Base-by-base conservation (phyloP, 2,113 vertebrate species). In the Muntiacus muntjak region DNA sequence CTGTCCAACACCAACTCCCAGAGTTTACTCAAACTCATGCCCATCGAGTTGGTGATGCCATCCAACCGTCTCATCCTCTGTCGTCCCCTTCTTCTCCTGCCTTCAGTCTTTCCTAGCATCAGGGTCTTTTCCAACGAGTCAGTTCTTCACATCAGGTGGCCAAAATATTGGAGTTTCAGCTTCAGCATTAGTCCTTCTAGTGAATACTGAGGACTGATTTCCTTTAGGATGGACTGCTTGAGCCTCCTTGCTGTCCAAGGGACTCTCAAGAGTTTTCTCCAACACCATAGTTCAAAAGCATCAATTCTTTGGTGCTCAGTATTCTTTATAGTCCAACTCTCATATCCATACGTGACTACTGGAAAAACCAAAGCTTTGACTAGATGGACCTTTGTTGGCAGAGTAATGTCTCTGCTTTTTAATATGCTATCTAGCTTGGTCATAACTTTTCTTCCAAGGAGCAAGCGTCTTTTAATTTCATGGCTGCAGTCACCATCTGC, bases 31-130 rank as follows among this genome's bases (percentile, higher is more conserved):
- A 40, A 71, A 71, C n/a, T 23, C 67, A 40, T 71, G 67, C 10
- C n/a, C n/a, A 12, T 71, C 0, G 0, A 71, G n/a, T 71, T 0
- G 0, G n/a, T 71, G 67, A 71, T 71, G 67, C 19, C n/a, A 23
- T 71, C 19, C n/a, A 13, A 13, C 11, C 10, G 0, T 71, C n/a
- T 71, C n/a, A 71, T 40, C 67, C 67, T 71, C 64, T 71, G 10
- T 71, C 10, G 6, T 23, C 67, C 67, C 10, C n/a, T 71, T 40
- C 67, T 40, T 10, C n/a, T 71, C 17, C 67, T 0, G 2, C n/a
- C 19, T 71, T 40, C 67, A 40, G 23, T 40, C n/a, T 40, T 23
- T 71, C 67, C 67, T 21, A 71, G 67, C n/a, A 71, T 71, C 67
- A 71, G 67, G 19, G n/a, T 71, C 19, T 71, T 71, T 40, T 71